These are phyloP conservation scores for Rhizomys pruinosus DNA, from an alignment of 2,113 vertebrate species.

Conservation along the genomic window DNA sequence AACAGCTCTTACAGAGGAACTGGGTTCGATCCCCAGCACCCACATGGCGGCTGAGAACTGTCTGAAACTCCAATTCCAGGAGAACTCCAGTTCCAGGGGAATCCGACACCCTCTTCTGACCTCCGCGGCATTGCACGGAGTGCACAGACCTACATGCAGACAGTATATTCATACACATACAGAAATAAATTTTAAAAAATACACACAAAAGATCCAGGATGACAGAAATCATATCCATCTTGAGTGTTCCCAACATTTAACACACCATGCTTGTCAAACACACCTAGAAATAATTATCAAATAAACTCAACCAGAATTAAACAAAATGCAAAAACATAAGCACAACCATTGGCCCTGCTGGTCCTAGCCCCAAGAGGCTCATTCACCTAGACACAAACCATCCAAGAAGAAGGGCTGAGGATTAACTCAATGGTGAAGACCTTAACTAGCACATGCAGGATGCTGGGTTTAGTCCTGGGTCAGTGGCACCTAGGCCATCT, in stretches of 20 bases:
- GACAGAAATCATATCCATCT: background rate
- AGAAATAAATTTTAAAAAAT: no score
- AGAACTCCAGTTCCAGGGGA: no score
- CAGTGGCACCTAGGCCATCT: background rate
- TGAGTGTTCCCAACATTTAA: background rate
- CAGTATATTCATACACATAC: no score
- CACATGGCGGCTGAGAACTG: no score
- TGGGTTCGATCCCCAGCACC: no score
- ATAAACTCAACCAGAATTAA: background rate
- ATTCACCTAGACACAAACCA: background rate
- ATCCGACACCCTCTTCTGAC: no score
- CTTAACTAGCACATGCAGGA: background rate
- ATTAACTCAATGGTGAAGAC: background rate
- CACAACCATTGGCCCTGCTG: background rate
- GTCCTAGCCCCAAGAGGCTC: background rate
- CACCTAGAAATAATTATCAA: background rate
- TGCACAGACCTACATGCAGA: no score
- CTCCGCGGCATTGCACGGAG: no score
- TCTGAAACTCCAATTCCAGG: no score
- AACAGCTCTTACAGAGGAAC: no score
- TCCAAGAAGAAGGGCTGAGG: background rate
- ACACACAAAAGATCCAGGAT: constrained; percentile 26
- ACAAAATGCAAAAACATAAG: background rate
- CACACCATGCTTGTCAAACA: background rate
- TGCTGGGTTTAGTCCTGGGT: background rate